phyloP scores from a whole-genome alignment of 2,113 vertebrate genomes.

The Hippotragus niger region DNA sequence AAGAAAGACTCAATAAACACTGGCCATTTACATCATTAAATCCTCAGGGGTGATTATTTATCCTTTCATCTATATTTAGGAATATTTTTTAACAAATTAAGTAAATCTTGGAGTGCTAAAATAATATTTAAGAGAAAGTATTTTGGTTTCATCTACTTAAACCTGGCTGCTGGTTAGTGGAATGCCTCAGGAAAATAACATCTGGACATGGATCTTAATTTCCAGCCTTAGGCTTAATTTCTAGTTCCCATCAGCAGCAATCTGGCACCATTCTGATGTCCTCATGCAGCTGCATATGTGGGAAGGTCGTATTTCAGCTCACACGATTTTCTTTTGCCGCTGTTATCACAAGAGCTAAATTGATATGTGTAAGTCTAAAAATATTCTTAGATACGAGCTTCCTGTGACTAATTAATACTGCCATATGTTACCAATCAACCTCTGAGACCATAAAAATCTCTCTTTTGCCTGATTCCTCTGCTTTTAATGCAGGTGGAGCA shows the following conservation, averaged over 20 bases:
- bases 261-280: not conserved
- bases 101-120: not conserved
- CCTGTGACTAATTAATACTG: conserved; percentile 44
- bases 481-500: not conserved
- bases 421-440: not conserved
- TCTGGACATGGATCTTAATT: conserved; percentile 54
- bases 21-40: not conserved
- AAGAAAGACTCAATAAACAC: not conserved
- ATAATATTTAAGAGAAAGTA: conserved; percentile 47
- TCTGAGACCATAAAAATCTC: not conserved
- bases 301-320: conserved; percentile 25
- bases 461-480: not conserved
- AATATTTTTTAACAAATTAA: conserved; percentile 33
- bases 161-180: not conserved
- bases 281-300: conserved; percentile 22
- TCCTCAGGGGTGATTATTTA: not conserved
- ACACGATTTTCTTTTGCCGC: not conserved
- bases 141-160: conserved; percentile 21
- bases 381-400: conserved; percentile 5
- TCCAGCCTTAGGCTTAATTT: conserved; percentile 32
- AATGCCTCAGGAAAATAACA: conserved; percentile 34
- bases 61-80: not conserved
- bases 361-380: conserved; percentile 45
- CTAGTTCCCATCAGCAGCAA: conserved; percentile 4
- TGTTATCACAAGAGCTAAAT: conserved; percentile 39